Evolutionary conservation across 2,888 invertebrate species (phyloP).

Genomic region (Agrochola lychnidis): DNA sequence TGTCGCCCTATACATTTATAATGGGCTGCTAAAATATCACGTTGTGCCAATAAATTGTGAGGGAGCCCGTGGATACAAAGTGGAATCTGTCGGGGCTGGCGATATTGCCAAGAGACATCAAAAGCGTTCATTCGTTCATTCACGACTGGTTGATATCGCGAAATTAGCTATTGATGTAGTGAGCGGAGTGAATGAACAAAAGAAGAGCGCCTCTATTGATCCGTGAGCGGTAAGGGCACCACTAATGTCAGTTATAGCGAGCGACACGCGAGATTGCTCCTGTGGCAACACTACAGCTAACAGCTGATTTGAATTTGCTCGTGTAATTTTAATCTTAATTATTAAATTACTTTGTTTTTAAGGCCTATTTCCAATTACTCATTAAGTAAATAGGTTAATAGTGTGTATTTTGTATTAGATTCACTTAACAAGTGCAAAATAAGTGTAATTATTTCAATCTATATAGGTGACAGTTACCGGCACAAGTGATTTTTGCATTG

Average conservation of each 20-base stretch:
- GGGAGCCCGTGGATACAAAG: slow-evolving; percentile 38
- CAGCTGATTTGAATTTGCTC: too few relatives aligned
- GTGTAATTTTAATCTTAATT: too few relatives aligned
- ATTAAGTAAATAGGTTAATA: too few relatives aligned
- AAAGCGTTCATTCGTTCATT: slow-evolving; percentile 53
- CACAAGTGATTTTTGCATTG: too few relatives aligned
- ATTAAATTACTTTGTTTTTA: too few relatives aligned
- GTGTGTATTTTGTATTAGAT: too few relatives aligned
- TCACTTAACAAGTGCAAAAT: too few relatives aligned
- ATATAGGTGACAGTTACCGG: too few relatives aligned
- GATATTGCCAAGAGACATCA: slow-evolving; percentile 52
- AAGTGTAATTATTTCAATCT: too few relatives aligned
- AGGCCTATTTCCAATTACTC: too few relatives aligned
- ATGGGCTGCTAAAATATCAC: slow-evolving; percentile 59
- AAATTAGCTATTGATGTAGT: slow-evolving; percentile 58
- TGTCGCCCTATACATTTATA: slow-evolving; percentile 53
- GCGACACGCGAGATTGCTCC: too few relatives aligned
- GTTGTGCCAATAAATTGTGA: slow-evolving; percentile 52
- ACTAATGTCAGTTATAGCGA: slow-evolving; percentile 46
- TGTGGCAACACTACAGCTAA: too few relatives aligned
- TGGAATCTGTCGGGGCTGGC: slow-evolving; percentile 35
- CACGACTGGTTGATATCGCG: slow-evolving; percentile 43
- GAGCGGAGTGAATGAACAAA: slow-evolving; percentile 48
- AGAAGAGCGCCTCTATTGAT: slow-evolving; percentile 54
- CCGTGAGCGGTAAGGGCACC: slow-evolving; percentile 15